These are phyloP conservation scores for Mormyrus proboscirostris DNA, from an alignment of 2,797 vertebrate species.

Conservation along the genomic window DNA sequence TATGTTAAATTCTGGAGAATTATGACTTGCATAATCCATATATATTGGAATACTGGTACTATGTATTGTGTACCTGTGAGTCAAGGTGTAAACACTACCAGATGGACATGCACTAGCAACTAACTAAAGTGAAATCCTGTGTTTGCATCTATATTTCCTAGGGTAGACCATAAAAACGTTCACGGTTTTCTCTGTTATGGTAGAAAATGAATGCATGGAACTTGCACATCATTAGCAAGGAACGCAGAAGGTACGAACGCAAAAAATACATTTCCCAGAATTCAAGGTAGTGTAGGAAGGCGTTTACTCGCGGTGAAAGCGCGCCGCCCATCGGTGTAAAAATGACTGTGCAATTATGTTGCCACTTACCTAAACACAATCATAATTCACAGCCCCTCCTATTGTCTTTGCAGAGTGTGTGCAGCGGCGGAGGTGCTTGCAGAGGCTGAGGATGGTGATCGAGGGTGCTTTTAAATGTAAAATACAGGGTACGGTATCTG, in stretches of 20 bases:
- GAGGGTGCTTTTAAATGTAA: conserved; percentile 18
- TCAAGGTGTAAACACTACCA: not conserved
- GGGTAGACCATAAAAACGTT: not conserved
- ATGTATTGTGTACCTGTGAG: not conserved
- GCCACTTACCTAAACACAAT: not conserved
- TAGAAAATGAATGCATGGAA: not conserved
- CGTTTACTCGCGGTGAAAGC: not conserved
- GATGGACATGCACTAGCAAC: not conserved
- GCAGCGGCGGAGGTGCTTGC: not conserved
- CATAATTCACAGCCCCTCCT: not conserved
- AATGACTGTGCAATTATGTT: not conserved
- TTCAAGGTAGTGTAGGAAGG: not conserved
- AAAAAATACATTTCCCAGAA: conserved; percentile 28
- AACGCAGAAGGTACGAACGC: not conserved
- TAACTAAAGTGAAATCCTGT: not conserved
- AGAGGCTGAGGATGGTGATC: conserved; percentile 16
- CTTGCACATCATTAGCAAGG: not conserved
- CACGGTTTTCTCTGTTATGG: not conserved
- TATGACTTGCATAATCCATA: not conserved
- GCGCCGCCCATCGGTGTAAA: conserved; percentile 20
- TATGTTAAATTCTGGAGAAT: not conserved
- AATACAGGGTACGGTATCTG: not conserved
- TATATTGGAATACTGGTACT: not conserved
- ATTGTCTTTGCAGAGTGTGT: not conserved
- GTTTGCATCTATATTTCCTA: not conserved